Evolutionary conservation across 2,888 invertebrate genomes (phyloP), one percentile per base, ranked within the genome.

Genomic region (Unio pictorum): DNA sequence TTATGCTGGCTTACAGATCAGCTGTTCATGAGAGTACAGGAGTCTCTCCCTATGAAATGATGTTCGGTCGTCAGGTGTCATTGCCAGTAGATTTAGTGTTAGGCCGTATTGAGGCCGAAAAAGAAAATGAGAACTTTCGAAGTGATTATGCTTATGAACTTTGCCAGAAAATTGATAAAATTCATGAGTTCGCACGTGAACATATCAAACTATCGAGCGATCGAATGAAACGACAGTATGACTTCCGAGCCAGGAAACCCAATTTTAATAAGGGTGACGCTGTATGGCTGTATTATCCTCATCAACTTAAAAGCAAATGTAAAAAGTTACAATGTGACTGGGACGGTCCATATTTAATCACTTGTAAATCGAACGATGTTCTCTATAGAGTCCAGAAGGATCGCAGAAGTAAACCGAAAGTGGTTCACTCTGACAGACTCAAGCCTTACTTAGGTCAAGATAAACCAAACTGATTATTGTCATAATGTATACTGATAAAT

Each of bases 101-200:
- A 28, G 68, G 73, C 18, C 26, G 23, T 20, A 56, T 58, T 63
- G 67, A 30, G 30, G 30, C 67, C 23, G 30, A 55, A 57, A 56
- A 20, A 11, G 5, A 3, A 58, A 26, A 64, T 26, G 20, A 56
- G 8, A 56, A 67, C 4, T 75, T 72, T 62, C 72, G 69, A 4
- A 55, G 66, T 20, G 57, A 75, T 23, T 75, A 75, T 63, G 62
- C 68, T n/a, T 69, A 69, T 64, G 69, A 72, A 69, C 17, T 74
- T 17, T 30, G 55, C 55, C 55, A 59, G 18, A 90, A 97, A 97
- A 80, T 93, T 92, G 0, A 94, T 92, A 88, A 97, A 97, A 91
- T 97, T 97, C 74, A 81, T 81, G 20, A 78, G 75, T 65, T 82
- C 84, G 62, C 78, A 77, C 34, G 65, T 65, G 67, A 86, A 80